phyloP scores from a whole-genome alignment of 2,797 vertebrate genomes.

The Lates japonicus region DNA sequence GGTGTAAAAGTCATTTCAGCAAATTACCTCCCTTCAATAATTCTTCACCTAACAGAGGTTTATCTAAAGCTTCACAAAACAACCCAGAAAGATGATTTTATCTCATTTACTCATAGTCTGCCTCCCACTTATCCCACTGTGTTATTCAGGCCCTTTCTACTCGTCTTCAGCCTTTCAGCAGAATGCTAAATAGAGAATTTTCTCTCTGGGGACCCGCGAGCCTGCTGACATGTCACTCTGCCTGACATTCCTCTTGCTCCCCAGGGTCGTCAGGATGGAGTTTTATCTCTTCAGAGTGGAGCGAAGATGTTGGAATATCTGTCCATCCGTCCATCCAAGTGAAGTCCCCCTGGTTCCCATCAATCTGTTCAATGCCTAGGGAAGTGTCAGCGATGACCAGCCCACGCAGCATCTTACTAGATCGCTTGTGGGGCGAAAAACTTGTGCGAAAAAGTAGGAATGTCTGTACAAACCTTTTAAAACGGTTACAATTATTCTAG shows the following conservation, averaged over 20 bases:
- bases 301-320: conserved; percentile 63
- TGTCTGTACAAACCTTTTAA: conserved; percentile 24
- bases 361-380: conserved; percentile 54
- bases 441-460: conserved; percentile 30
- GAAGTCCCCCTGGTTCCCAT: conserved; percentile 57
- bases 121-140: conserved; percentile 37
- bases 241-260: conserved; percentile 68
- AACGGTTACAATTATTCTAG: neutral
- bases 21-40: conserved; percentile 2
- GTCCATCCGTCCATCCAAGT: conserved; percentile 58
- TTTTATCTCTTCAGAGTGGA: conserved; percentile 68
- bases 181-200: conserved; percentile 75
- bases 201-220: conserved; percentile 53
- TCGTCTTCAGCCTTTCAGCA: conserved; percentile 65
- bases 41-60: conserved; percentile 9
- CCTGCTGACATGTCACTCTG: conserved; percentile 76
- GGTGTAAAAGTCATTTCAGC: neutral
- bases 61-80: conserved; percentile 15
- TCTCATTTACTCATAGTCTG: conserved; percentile 39
- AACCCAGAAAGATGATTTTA: conserved; percentile 23
- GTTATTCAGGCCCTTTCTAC: conserved; percentile 41
- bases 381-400: conserved; percentile 52
- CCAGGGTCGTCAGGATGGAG: conserved; percentile 59
- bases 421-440: conserved; percentile 40
- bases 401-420: conserved; percentile 52